phyloP scores from a whole-genome alignment of 2,113 vertebrate species.

The Gymnorhina tibicen region DNA sequence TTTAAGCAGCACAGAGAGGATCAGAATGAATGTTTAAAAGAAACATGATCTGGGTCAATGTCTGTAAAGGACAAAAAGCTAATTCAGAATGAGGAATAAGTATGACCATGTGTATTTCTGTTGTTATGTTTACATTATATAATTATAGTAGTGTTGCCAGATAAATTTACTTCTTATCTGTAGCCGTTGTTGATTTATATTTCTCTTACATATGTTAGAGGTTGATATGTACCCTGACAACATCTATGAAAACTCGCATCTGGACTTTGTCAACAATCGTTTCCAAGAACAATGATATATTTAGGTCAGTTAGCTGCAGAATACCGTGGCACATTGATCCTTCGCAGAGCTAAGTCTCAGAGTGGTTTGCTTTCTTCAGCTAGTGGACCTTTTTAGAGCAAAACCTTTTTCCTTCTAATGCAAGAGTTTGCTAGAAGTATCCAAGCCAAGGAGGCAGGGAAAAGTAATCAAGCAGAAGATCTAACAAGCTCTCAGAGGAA shows the following conservation, averaged over 20 bases:
- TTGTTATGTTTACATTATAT: slow-evolving; percentile 10
- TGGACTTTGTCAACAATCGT: slow-evolving; percentile 28
- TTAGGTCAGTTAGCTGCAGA: neutral
- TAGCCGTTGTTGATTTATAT: slow-evolving; percentile 25
- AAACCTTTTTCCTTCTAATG: neutral
- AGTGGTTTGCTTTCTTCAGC: neutral
- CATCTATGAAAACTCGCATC: neutral
- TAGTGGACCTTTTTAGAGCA: neutral
- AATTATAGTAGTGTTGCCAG: slow-evolving; percentile 17
- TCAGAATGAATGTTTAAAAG: slow-evolving; percentile 14
- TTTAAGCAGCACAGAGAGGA: slow-evolving; percentile 7
- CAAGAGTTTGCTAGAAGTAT: neutral
- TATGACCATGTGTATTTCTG: neutral
- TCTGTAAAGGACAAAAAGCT: neutral
- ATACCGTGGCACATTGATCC: neutral
- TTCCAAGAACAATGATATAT: slow-evolving; percentile 21
- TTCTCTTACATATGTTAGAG: slow-evolving; percentile 11
- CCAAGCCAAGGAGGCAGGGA: neutral
- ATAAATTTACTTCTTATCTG: slow-evolving; percentile 25
- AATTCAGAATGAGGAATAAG: neutral
- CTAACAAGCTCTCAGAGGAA: neutral
- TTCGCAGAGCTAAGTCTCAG: neutral
- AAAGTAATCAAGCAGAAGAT: neutral
- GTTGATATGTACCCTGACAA: neutral
- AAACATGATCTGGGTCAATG: neutral